A percentile compares a stretch with the other conserved stretches of the same genome.
Conservation (phyloP, 2,113 vertebrate species). For the Ardeotis arabs region DNA sequence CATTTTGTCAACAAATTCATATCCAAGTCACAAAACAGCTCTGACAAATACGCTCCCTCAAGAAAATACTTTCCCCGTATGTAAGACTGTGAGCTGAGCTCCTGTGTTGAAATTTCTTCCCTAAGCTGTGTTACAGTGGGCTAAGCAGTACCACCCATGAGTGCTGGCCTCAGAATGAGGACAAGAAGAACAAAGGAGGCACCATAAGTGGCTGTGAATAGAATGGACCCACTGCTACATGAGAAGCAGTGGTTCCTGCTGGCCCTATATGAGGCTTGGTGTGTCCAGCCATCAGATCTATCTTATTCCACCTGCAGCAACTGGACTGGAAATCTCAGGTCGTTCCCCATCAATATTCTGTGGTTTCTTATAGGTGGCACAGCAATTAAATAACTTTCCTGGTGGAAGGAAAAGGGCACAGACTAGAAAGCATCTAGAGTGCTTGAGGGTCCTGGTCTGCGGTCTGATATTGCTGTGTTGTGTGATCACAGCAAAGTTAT, state of each 20-base stretch:
- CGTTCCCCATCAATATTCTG: neutral
- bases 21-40: neutral
- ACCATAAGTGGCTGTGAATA: neutral
- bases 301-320: neutral
- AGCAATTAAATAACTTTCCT: neutral
- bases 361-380: neutral
- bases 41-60: neutral
- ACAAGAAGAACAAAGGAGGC: neutral
- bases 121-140: neutral
- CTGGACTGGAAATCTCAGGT: neutral
- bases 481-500: neutral
- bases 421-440: neutral
- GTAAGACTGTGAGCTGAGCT: neutral
- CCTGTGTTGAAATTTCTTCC: accelerated
- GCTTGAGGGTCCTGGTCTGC: neutral
- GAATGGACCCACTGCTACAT: neutral
- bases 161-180: neutral
- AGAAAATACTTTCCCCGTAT: accelerated
- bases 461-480: no score
- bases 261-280: neutral
- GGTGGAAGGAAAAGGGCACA: neutral
- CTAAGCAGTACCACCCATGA: neutral
- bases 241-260: neutral
- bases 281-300: neutral
- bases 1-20: neutral